Percentiles rank a stretch among this genome's conserved stretches.
These are phyloP conservation scores for Tupaia tana DNA, from an alignment of 2,113 vertebrate species.

Conservation along the genomic window DNA sequence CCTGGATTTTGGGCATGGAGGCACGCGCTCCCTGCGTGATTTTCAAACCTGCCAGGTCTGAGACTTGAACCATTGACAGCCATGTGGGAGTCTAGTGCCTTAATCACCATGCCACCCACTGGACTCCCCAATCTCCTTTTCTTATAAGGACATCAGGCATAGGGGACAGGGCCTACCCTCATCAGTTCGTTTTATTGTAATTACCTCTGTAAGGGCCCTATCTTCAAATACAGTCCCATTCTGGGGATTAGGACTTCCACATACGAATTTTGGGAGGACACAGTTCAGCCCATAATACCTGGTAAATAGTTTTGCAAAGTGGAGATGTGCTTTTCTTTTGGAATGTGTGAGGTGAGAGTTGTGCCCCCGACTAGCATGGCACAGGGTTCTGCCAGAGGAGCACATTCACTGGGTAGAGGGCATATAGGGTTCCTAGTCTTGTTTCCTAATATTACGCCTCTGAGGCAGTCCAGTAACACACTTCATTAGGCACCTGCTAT, in stretches of 20 bases:
- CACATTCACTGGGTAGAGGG: neutral
- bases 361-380: too few relatives aligned
- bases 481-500: neutral
- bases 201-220: neutral
- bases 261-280: neutral
- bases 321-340: neutral
- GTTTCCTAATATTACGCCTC: neutral
- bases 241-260: neutral
- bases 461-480: neutral
- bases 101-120: too few relatives aligned
- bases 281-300: neutral
- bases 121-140: too few relatives aligned
- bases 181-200: neutral
- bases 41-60: too few relatives aligned
- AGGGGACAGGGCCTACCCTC: neutral
- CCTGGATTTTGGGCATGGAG: too few relatives aligned
- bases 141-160: neutral
- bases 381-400: neutral
- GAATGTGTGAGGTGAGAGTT: neutral
- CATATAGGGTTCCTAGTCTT: neutral
- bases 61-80: too few relatives aligned
- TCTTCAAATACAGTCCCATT: neutral
- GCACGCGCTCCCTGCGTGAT: too few relatives aligned
- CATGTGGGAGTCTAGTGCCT: too few relatives aligned
- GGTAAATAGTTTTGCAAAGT: neutral